Evolutionary conservation across 2,113 vertebrate species (phyloP).

Genomic region (Riparia riparia): DNA sequence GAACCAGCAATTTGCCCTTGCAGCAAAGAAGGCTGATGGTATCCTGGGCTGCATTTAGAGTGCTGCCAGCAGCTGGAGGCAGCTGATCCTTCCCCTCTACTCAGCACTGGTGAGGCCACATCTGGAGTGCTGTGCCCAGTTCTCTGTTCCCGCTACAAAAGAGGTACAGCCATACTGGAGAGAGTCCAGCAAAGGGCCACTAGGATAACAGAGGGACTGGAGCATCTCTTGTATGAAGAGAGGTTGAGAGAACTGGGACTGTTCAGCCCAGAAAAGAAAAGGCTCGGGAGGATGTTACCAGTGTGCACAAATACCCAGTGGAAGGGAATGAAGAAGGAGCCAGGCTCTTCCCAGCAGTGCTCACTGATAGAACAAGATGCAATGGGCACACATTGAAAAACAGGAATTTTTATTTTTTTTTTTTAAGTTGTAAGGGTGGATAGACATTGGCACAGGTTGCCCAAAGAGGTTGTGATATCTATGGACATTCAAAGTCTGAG

Average conservation of each 20-base stretch:
- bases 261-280: neutral
- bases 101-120: neutral
- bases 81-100: neutral
- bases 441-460: neutral
- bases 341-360: neutral
- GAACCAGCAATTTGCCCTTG: neutral
- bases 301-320: neutral
- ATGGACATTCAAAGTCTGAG: neutral
- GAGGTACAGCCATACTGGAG: neutral
- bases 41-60: neutral
- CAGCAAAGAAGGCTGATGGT: neutral
- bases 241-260: neutral
- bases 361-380: neutral
- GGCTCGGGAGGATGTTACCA: neutral
- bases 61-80: neutral
- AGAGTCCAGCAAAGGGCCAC: neutral
- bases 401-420: neutral
- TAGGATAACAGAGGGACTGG: neutral
- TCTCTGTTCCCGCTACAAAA: neutral
- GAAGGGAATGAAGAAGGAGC: neutral
- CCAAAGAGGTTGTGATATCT: neutral
- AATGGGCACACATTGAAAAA: neutral
- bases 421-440: neutral
- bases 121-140: neutral
- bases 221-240: neutral